Conservation (phyloP, 1,140 invertebrate genomes). For the Cydia amplana region DNA sequence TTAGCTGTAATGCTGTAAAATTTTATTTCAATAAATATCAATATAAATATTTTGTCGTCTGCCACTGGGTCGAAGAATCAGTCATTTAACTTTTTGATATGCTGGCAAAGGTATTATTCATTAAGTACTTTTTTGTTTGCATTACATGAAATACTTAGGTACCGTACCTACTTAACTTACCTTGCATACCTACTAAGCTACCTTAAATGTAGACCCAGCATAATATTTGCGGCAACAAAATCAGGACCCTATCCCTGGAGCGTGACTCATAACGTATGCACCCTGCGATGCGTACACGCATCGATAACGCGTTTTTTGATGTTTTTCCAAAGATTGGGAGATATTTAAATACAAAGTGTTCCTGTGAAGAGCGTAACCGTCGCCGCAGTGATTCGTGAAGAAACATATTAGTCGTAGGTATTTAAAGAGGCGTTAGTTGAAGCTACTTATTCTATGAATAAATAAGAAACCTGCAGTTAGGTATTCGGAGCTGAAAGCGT, state of each 20-base stretch:
- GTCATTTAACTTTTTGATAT: too few relatives aligned
- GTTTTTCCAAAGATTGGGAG: conserved; percentile 19
- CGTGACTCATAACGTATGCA: conserved; percentile 28
- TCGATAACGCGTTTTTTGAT: conserved; percentile 27
- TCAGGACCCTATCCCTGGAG: conserved; percentile 15
- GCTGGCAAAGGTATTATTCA: too few relatives aligned
- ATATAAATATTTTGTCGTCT: too few relatives aligned
- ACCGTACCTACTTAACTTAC: too few relatives aligned
- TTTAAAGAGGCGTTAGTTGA: not conserved
- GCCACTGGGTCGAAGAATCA: too few relatives aligned
- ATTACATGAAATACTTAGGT: too few relatives aligned
- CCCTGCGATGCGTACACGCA: conserved; percentile 28
- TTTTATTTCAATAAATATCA: too few relatives aligned
- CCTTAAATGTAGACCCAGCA: not conserved
- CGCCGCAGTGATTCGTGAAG: conserved; percentile 4
- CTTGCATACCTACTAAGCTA: not conserved
- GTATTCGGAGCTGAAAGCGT: too few relatives aligned
- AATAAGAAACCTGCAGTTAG: too few relatives aligned
- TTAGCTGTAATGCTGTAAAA: too few relatives aligned
- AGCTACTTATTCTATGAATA: too few relatives aligned
- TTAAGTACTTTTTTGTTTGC: too few relatives aligned
- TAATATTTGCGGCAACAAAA: not conserved
- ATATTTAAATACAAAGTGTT: conserved; percentile 11
- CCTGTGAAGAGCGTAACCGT: not conserved
- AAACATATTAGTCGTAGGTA: not conserved